These are phyloP conservation scores for Tiliacea aurago DNA, from an alignment of 2,888 invertebrate genomes.

Conservation along the genomic window DNA sequence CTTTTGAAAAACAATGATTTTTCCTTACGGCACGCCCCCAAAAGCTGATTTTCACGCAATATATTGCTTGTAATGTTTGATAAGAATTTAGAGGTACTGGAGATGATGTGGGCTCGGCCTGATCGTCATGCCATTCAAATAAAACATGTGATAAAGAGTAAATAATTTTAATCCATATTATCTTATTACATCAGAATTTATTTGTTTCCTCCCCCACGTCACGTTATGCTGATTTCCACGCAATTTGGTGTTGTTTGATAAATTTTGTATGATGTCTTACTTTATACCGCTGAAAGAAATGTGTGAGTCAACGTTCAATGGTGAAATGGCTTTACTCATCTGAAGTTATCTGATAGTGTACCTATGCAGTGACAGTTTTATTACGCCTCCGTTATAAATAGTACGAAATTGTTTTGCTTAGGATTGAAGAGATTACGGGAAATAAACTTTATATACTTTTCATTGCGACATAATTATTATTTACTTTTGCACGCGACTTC, in stretches of 20 bases:
- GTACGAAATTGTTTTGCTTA: conserved; percentile 24
- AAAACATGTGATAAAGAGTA: conserved; percentile 32
- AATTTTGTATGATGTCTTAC: conserved; percentile 21
- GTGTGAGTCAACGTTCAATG: conserved; percentile 42
- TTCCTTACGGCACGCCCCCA: conserved; percentile 17
- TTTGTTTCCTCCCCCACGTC: conserved; percentile 38
- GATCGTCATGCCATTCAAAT: conserved; percentile 37
- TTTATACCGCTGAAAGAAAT: conserved; percentile 27
- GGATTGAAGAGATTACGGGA: conserved; percentile 10
- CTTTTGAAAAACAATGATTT: conserved; percentile 4
- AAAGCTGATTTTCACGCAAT: conserved; percentile 45
- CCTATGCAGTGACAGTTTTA: conserved; percentile 33
- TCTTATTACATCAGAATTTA: conserved; percentile 42
- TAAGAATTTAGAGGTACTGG: conserved; percentile 16
- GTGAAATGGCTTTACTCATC: conserved; percentile 40
- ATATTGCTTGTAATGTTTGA: conserved; percentile 36
- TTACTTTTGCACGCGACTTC: background rate
- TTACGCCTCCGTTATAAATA: conserved; percentile 41
- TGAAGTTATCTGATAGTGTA: conserved; percentile 20
- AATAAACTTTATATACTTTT: conserved; percentile 20
- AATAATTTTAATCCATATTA: conserved; percentile 40
- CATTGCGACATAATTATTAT: conserved; percentile 9
- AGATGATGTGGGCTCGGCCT: conserved; percentile 43
- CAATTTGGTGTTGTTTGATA: conserved; percentile 43
- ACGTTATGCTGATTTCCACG: conserved; percentile 52